Percentiles rank a stretch among this genome's conserved stretches.
phyloP scores from a whole-genome alignment of 2,113 vertebrate species.

The Rhizomys pruinosus region DNA sequence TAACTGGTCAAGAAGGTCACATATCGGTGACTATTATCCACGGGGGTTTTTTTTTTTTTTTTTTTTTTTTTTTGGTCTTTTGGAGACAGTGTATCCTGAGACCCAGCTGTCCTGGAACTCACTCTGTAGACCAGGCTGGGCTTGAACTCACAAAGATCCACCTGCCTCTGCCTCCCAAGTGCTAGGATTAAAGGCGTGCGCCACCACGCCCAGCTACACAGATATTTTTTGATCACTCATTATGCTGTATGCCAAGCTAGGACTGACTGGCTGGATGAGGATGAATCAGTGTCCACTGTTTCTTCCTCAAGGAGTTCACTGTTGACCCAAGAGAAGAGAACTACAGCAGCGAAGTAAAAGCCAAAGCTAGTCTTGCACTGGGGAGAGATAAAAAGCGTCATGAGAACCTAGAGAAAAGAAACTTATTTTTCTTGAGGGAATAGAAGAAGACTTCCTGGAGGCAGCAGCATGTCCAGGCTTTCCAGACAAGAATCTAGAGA shows the following conservation, averaged over 20 bases:
- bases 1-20: neutral
- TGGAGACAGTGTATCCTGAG: too few relatives aligned
- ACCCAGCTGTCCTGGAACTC: too few relatives aligned
- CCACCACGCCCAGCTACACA: too few relatives aligned
- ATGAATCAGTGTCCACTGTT: neutral
- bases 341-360: neutral
- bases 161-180: too few relatives aligned
- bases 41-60: too few relatives aligned
- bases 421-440: neutral
- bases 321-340: neutral
- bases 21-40: too few relatives aligned
- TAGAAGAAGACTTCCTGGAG: neutral
- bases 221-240: constrained; percentile 2
- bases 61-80: too few relatives aligned
- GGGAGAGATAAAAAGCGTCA: neutral
- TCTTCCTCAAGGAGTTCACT: neutral
- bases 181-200: too few relatives aligned
- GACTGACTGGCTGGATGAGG: neutral
- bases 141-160: too few relatives aligned
- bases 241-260: neutral
- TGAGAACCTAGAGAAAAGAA: neutral
- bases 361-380: neutral
- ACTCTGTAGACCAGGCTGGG: too few relatives aligned
- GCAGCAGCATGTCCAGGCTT: neutral
- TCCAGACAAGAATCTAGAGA: constrained; percentile 18